Conservation (phyloP, 1,140 invertebrate genomes). For the Vollenhovia emeryi region DNA sequence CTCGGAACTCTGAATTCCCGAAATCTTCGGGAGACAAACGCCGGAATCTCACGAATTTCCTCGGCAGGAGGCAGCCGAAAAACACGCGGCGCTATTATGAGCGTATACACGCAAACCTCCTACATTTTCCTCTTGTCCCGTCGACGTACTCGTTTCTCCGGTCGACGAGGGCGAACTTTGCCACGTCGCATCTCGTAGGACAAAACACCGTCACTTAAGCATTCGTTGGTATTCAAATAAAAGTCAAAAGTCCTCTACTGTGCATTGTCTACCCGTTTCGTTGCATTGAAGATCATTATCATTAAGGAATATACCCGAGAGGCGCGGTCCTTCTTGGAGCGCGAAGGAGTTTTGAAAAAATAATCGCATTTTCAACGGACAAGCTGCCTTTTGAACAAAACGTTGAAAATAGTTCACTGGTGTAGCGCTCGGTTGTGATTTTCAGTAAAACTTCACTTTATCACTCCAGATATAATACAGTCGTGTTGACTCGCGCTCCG, state of each 20-base stretch:
- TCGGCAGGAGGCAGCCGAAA: conserved; percentile 11
- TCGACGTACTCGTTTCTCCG: conserved; percentile 15
- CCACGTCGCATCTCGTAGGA: neutral
- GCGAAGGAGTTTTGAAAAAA: neutral
- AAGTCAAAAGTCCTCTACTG: neutral
- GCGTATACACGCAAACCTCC: neutral
- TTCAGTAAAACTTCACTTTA: too few relatives aligned
- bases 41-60: conserved; percentile 49
- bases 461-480: too few relatives aligned
- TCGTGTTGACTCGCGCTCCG: too few relatives aligned
- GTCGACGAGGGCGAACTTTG: neutral
- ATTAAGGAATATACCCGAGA: neutral
- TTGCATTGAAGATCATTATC: neutral
- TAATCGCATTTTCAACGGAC: neutral
- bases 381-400: neutral
- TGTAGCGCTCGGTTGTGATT: too few relatives aligned
- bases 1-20: conserved; percentile 17
- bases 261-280: neutral
- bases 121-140: neutral
- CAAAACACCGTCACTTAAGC: neutral
- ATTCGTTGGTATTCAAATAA: conserved; percentile 31
- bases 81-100: conserved; percentile 44
- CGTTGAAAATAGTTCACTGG: too few relatives aligned
- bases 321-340: neutral
- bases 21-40: conserved; percentile 35